Evolutionary conservation across 2,113 vertebrate species (phyloP), one percentile per base, ranked within the genome.

Genomic region (Thamnophis sirtalis): DNA sequence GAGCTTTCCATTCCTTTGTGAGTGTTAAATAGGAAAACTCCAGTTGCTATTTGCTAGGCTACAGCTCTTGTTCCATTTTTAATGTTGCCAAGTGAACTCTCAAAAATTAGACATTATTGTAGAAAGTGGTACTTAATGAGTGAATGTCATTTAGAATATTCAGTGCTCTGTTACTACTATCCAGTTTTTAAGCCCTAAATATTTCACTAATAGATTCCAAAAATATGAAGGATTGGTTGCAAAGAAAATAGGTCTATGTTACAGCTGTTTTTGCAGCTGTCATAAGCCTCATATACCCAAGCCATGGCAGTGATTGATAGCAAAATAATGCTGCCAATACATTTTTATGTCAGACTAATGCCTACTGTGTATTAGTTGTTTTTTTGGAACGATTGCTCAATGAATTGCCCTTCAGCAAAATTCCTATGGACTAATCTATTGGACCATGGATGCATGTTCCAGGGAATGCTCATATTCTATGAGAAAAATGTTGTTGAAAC

Each of bases 221-320:
- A 93, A 94, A 96, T 51, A 84, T 88, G 90, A 22, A 90, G 91
- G 95, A 90, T 92, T 58, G 96, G 92, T 93, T 92, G 93, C 91
- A 63, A 24, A 96, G 93, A 96, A 96, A 96, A 97, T 95, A 95
- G 94, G 49, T 85, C 88, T 80, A 92, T 95, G 94, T 86, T 96
- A 92, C 96, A 97, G 97, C 97, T 97, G 97, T 97, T 96, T 93
- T 86, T 94, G 95, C 97, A 97, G 97, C 96, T 98, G 94, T 96
- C 95, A 93, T 89, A 92, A 94, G 95, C 96, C 95, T 94, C 95
- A 55, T 92, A 89, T 91, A 91, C 94, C 90, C 93, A 96, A 55
- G 94, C 26, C 91, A 68, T 93, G 96, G 87, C 93, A 96, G 96
- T 96, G 97, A 98, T 96, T 96, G 98, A 98, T 95, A 94, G 96